These are phyloP conservation scores for Hartigia nigra DNA, from an alignment of 2,888 invertebrate species.

Conservation along the genomic window DNA sequence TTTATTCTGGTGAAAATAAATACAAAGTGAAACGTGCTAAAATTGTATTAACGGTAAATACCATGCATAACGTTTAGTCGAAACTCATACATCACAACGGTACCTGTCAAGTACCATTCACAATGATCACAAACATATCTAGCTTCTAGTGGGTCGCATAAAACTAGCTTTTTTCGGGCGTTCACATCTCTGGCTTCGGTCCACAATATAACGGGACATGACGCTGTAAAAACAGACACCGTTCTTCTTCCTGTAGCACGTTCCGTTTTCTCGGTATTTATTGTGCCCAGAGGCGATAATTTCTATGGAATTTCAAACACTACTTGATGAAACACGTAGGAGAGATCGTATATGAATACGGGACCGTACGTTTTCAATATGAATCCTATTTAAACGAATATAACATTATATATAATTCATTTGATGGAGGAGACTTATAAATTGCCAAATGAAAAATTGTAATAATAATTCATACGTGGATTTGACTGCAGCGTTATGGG, in stretches of 20 bases:
- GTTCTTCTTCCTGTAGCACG: not conserved
- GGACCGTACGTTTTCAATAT: not conserved
- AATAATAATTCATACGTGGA: not conserved
- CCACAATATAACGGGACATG: not conserved
- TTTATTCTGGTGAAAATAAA: not conserved
- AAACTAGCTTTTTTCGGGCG: not conserved
- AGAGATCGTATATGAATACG: not conserved
- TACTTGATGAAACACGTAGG: not conserved
- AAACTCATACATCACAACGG: not conserved
- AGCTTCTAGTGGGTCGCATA: not conserved
- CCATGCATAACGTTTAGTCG: not conserved
- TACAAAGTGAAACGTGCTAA: not conserved
- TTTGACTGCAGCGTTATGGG: not conserved
- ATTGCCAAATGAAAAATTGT: not conserved
- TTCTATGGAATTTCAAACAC: not conserved
- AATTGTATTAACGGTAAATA: not conserved
- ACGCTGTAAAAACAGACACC: not conserved
- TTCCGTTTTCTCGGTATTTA: not conserved
- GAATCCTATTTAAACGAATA: not conserved
- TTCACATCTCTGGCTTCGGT: not conserved
- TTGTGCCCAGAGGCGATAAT: not conserved
- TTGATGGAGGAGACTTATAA: not conserved
- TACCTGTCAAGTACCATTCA: not conserved
- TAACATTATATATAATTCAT: not conserved
- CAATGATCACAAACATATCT: not conserved